Percentiles rank a stretch among this genome's conserved stretches.
Conservation (phyloP, 2,113 vertebrate genomes). For the Romanogobio albipinnatus region DNA sequence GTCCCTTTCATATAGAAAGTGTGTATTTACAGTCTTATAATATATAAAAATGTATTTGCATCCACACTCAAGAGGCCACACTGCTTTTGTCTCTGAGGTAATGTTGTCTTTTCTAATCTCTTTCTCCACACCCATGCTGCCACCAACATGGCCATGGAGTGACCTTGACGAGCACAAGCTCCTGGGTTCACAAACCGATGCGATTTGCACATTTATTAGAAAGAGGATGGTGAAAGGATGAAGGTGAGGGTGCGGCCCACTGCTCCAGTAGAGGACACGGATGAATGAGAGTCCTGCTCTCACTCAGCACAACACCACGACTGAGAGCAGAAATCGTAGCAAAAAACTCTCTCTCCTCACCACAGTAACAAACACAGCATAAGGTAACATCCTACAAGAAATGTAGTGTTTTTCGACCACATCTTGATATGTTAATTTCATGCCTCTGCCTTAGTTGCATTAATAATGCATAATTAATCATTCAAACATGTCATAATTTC, state of each 20-base stretch:
- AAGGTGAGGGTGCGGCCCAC: not conserved
- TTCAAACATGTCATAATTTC: not conserved
- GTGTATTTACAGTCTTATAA: constrained; percentile 22
- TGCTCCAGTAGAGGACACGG: not conserved
- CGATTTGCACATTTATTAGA: constrained; percentile 55
- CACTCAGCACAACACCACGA: not conserved
- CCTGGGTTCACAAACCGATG: constrained; percentile 44
- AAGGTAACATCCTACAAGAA: not conserved
- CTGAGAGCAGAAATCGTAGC: not conserved
- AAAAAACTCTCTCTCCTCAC: not conserved
- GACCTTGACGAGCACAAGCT: constrained; percentile 50
- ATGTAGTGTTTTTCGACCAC: not conserved
- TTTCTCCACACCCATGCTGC: constrained; percentile 39
- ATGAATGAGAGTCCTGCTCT: not conserved
- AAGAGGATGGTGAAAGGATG: constrained; percentile 16
- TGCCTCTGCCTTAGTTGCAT: not conserved
- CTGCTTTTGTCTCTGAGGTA: constrained; percentile 23
- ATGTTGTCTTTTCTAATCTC: constrained; percentile 7
- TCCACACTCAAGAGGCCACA: constrained; percentile 36
- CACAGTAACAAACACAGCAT: not conserved
- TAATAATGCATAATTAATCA: not conserved
- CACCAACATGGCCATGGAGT: constrained; percentile 46
- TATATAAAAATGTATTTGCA: constrained; percentile 10
- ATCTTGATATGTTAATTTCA: not conserved
- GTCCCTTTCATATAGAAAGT: constrained; percentile 36